These are phyloP conservation scores for Hydrochoerus hydrochaeris DNA, from an alignment of 2,113 vertebrate genomes.

Conservation along the genomic window DNA sequence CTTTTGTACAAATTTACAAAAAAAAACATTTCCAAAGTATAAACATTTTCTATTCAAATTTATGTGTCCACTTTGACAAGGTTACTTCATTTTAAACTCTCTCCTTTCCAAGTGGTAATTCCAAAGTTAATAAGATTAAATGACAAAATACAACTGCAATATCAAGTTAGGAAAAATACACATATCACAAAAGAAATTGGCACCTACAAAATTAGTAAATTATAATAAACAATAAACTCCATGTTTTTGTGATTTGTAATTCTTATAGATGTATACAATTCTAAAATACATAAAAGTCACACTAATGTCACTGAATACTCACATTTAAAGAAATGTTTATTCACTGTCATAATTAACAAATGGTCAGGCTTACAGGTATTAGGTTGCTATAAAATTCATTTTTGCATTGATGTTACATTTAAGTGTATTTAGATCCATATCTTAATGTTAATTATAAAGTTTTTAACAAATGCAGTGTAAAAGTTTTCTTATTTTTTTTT, in stretches of 20 bases:
- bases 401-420: background rate
- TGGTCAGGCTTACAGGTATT: background rate
- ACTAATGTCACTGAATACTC: background rate
- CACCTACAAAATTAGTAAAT: background rate
- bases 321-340: background rate
- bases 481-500: background rate
- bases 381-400: background rate
- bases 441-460: background rate
- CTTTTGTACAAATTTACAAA: background rate
- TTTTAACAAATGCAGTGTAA: background rate
- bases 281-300: background rate
- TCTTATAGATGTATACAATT: background rate
- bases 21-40: background rate
- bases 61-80: background rate
- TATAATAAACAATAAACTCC: background rate
- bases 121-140: background rate
- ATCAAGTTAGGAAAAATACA: background rate
- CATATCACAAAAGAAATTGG: background rate
- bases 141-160: background rate
- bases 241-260: background rate
- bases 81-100: background rate
- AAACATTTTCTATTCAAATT: background rate
- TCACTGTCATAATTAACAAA: background rate
- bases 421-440: background rate
- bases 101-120: background rate